Evolutionary conservation across 2,113 vertebrate species (phyloP).

Genomic region (Pristiophorus japonicus): DNA sequence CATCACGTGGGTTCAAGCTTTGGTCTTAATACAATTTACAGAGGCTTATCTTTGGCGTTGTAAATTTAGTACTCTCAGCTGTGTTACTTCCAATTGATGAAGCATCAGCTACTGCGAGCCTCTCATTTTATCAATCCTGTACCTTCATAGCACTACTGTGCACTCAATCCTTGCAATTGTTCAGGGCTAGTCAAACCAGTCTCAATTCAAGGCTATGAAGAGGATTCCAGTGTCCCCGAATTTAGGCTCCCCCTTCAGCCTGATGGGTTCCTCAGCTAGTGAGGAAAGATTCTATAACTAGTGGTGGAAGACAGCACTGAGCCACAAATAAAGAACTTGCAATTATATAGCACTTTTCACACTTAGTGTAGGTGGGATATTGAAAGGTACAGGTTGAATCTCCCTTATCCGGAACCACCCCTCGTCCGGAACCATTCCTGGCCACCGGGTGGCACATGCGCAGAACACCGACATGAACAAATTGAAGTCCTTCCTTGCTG

Average conservation of each 20-base stretch:
- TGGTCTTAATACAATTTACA: not conserved
- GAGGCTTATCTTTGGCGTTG: not conserved
- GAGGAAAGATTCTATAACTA: not conserved
- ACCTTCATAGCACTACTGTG: not conserved
- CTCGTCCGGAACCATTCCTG: too few species aligned
- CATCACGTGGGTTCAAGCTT: not conserved
- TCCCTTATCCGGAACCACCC: too few species aligned
- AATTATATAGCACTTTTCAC: not conserved
- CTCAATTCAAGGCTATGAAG: not conserved
- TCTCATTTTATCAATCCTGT: too few species aligned
- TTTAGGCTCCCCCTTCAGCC: not conserved
- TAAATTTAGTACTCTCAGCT: not conserved
- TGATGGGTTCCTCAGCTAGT: not conserved
- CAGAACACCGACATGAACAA: too few species aligned
- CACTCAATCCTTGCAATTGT: not conserved
- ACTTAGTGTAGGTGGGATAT: too few species aligned
- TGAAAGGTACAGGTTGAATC: too few species aligned
- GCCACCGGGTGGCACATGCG: too few species aligned
- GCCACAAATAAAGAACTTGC: too few species aligned
- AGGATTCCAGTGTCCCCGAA: not conserved
- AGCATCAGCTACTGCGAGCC: not conserved
- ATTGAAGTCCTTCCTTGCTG: too few species aligned
- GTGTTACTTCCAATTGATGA: not conserved
- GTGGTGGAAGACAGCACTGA: not conserved
- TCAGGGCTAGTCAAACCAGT: not conserved